These are phyloP conservation scores for Drosophila melanosoma DNA, from an alignment of 2,888 invertebrate species.

Conservation along the genomic window DNA sequence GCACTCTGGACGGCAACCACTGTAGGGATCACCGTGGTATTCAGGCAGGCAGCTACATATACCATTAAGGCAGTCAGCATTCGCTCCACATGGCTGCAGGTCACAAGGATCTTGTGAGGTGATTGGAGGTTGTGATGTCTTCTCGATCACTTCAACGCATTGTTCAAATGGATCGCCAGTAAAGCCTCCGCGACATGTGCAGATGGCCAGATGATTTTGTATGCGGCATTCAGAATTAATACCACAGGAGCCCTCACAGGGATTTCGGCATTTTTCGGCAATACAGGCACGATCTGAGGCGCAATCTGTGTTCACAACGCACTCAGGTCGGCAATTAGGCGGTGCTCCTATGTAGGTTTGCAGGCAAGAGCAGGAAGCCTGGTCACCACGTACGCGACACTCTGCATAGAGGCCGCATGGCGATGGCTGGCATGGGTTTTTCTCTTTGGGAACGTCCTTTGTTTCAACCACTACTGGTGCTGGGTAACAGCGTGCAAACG, in stretches of 20 bases:
- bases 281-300: conserved; percentile 89
- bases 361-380: conserved; percentile 88
- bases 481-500: conserved; percentile 90
- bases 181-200: conserved; percentile 87
- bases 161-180: conserved; percentile 89
- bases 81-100: conserved; percentile 94
- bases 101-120: conserved; percentile 88
- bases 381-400: conserved; percentile 87
- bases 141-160: conserved; percentile 86
- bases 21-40: conserved; percentile 94
- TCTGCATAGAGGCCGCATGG: conserved; percentile 90
- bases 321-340: conserved; percentile 89
- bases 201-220: conserved; percentile 90
- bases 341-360: conserved; percentile 89
- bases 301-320: conserved; percentile 88
- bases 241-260: conserved; percentile 90
- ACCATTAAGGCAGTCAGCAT: conserved; percentile 93
- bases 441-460: conserved; percentile 71
- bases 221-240: conserved; percentile 89
- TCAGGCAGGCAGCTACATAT: conserved; percentile 92
- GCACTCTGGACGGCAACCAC: conserved; percentile 94
- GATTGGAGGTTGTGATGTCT: conserved; percentile 86
- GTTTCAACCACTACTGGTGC: conserved; percentile 70
- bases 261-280: conserved; percentile 90
- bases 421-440: conserved; percentile 90